Evolutionary conservation across 2,888 invertebrate genomes (phyloP).

Genomic region (Halocaridina rubra): DNA sequence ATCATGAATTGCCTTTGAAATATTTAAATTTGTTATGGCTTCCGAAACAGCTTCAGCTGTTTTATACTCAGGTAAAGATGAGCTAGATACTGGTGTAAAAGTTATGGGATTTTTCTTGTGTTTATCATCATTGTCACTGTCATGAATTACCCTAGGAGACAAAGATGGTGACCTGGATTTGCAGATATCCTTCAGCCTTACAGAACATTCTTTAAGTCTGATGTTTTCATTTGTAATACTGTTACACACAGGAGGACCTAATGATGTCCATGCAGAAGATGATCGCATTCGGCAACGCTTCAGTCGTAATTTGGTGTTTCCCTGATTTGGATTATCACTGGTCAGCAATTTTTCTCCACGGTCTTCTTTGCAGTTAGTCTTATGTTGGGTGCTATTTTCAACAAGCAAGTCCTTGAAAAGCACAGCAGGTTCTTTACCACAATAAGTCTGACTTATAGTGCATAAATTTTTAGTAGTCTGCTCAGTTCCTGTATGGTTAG

Average conservation of each 20-base stretch:
- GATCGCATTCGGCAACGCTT: conserved; percentile 35
- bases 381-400: too few relatives aligned
- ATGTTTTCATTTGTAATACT: conserved; percentile 16
- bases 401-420: too few relatives aligned
- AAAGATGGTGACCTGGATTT: conserved; percentile 40
- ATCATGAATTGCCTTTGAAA: not conserved
- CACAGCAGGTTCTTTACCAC: too few relatives aligned
- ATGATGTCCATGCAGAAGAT: not conserved
- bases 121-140: not conserved
- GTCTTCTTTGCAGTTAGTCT: too few relatives aligned
- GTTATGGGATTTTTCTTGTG: not conserved
- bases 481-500: too few relatives aligned
- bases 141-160: conserved; percentile 13
- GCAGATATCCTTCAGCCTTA: conserved; percentile 56
- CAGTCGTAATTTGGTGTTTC: not conserved
- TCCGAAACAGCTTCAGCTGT: not conserved
- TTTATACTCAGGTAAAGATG: not conserved
- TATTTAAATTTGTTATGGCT: too few relatives aligned
- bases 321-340: too few relatives aligned
- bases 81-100: not conserved
- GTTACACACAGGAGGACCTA: not conserved
- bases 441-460: too few relatives aligned
- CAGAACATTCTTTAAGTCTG: conserved; percentile 43
- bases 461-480: too few relatives aligned
- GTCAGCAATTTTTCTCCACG: too few relatives aligned